Base-by-base conservation (phyloP, 35 echinoderm and acorn worm genomes). In the Acanthaster planci region DNA sequence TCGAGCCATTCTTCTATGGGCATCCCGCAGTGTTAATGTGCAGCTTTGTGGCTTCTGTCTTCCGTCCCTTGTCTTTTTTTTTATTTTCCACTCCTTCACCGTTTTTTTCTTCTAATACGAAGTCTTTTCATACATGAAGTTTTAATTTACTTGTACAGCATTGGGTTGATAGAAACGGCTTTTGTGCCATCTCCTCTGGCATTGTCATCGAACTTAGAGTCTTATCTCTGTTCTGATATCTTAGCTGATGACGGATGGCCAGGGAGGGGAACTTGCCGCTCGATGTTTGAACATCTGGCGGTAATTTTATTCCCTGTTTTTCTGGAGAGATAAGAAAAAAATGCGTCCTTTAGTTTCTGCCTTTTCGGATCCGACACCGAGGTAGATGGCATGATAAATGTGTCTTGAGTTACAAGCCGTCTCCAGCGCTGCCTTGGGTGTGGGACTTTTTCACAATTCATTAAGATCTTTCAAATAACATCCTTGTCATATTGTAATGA, bases 391-490 rank as follows among this genome's bases (percentile, higher is more conserved):
- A 72, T 72, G 22, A 10, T 34, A 72, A 72, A 72, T 34, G 34
- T 26, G 64, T 72, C 2, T 72, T 72, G 30, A 72, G 34, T 72
- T 72, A 72, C 64, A 72, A 23, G 64, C 64, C 4, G 14, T 29
- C 18, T 26, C 64, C 64, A 72, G 12, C 64, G 14, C 14, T 31
- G 64, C 64, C 23, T 19, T 34, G 30, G 2, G 64, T 72, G 64
- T 72, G 64, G 64, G 64, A 19, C 64, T 29, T n/a, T n/a, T 34
- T 72, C 64, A 72, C 64, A 10, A 31, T 72, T 72, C 22, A 72
- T 72, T 72, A 72, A 72, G 26, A 72, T 14, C 64, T 72, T 72
- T 72, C 64, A 29, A 47, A 72, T 72, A 72, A 72, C 64, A 72
- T 12, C 64, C 34, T 34, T 26, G 26, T 16, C 23, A 72, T 72